phyloP scores from a whole-genome alignment of 2,888 invertebrate genomes.

The Bhutanitis thaidina region DNA sequence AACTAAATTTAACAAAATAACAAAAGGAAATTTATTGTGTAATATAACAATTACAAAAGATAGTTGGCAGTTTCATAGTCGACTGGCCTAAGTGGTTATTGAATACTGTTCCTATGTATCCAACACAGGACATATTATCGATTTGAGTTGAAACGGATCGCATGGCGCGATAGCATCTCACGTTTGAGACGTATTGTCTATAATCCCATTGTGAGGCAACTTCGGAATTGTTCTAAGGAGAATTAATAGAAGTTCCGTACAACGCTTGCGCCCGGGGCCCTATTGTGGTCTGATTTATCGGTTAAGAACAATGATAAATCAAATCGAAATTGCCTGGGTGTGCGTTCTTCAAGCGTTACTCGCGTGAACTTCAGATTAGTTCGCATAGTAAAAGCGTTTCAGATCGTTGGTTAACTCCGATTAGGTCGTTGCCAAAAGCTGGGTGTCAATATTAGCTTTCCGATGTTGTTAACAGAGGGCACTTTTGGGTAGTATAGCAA shows the following conservation, averaged over 20 bases:
- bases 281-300: slow-evolving; percentile 75
- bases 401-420: slow-evolving; percentile 4
- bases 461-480: background rate
- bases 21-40: too few relatives aligned
- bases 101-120: background rate
- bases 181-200: slow-evolving; percentile 69
- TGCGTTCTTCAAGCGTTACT: slow-evolving; percentile 45
- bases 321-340: slow-evolving; percentile 68
- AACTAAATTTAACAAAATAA: too few relatives aligned
- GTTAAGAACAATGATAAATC: slow-evolving; percentile 78
- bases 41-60: too few relatives aligned
- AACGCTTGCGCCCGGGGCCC: slow-evolving; percentile 51
- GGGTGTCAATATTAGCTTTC: background rate
- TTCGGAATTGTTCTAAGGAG: slow-evolving; percentile 70
- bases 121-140: slow-evolving; percentile 7
- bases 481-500: too few relatives aligned
- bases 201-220: slow-evolving; percentile 64
- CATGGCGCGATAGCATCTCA: slow-evolving; percentile 56
- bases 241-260: slow-evolving; percentile 72
- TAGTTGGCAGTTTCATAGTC: too few relatives aligned
- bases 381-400: slow-evolving; percentile 16
- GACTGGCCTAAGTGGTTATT: background rate
- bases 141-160: slow-evolving; percentile 21
- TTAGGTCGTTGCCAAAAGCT: background rate
- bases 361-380: slow-evolving; percentile 26